Base-by-base conservation (phyloP, 92 coral and sea anemone genomes). In the Palythoa grandis region DNA sequence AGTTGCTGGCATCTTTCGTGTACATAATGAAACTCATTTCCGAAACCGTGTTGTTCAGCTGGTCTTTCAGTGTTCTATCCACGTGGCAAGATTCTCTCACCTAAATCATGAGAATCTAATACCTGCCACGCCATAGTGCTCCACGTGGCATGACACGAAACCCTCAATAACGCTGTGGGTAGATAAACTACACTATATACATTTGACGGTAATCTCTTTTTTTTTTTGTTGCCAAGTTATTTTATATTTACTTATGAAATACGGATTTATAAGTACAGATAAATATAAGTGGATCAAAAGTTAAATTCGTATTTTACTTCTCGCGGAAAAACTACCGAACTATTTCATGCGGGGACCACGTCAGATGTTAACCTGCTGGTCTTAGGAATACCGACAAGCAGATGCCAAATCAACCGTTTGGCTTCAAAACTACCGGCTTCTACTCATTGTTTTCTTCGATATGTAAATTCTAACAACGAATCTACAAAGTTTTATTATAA, bases 11-110 rank as follows among this genome's bases (percentile, higher is more conserved):
- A 61, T 70, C 83, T 78, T 78, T 29, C 83, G 71, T 78, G 83
- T 78, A 78, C 83, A 60, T 78, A 78, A 78, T 78, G 83, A 78
- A 78, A 78, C 56, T 78, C 72, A 60, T 78, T 78, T 78, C 50
- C 37, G 19, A 78, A 78, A 40, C 23, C 38, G 83, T 78, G 83
- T 78, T 58, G 70, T 11, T 78, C 83, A 78, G 83, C 83, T 61
- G 25, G 70, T 24, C 53, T 17, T 58, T 78, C 24, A 20, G 52
- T 13, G 19, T 5, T 47, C 3, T 78, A 22, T 78, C 2, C 83
- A 78, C 83, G 83, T 78, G 83, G 83, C 83, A 40, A 19, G 3
- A 19, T 10, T 65, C 72, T 19, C 12, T 24, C 83, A 37, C 54
- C 70, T 35, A 11, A 58, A 14, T 58, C 50, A 43, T 43, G 50